A percentile compares a stretch with the other conserved stretches of the same genome.
Evolutionary conservation across 2,888 invertebrate species (phyloP).

Genomic region (Lasioglossum zephyrum): DNA sequence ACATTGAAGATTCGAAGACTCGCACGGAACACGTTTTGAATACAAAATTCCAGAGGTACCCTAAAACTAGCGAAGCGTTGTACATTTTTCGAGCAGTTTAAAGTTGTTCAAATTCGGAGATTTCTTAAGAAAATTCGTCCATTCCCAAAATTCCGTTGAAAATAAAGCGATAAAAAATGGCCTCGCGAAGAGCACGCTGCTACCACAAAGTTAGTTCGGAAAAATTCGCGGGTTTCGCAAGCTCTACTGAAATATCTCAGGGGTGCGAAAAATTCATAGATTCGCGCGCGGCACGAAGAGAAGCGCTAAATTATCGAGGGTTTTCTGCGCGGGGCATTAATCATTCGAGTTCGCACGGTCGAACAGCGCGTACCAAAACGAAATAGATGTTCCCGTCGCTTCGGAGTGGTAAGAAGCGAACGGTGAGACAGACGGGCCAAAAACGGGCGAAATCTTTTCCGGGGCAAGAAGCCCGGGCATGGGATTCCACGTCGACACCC

Average conservation of each 20-base stretch:
- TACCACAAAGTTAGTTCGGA: too few relatives aligned
- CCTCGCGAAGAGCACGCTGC: too few relatives aligned
- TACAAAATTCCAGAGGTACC: neutral
- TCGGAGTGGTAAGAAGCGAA: neutral
- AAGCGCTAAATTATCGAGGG: slow-evolving; percentile 1
- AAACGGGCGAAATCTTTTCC: slow-evolving; percentile 10
- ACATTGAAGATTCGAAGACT: neutral
- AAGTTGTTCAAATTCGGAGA: neutral
- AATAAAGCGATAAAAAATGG: neutral
- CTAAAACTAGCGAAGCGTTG: neutral
- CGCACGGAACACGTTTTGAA: neutral
- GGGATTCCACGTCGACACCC: slow-evolving; percentile 14
- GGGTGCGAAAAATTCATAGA: neutral
- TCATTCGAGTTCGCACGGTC: neutral
- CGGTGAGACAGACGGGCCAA: neutral
- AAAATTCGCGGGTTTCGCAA: neutral
- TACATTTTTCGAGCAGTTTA: neutral
- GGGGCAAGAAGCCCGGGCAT: neutral
- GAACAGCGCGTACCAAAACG: slow-evolving; percentile 2
- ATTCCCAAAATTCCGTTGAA: neutral
- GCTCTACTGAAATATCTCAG: neutral
- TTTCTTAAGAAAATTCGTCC: neutral
- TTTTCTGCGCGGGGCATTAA: neutral
- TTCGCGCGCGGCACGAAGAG: neutral
- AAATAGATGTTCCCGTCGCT: slow-evolving; percentile 6